These are phyloP conservation scores for Megaleporinus macrocephalus DNA, from an alignment of 2,113 vertebrate genomes.

Conservation along the genomic window DNA sequence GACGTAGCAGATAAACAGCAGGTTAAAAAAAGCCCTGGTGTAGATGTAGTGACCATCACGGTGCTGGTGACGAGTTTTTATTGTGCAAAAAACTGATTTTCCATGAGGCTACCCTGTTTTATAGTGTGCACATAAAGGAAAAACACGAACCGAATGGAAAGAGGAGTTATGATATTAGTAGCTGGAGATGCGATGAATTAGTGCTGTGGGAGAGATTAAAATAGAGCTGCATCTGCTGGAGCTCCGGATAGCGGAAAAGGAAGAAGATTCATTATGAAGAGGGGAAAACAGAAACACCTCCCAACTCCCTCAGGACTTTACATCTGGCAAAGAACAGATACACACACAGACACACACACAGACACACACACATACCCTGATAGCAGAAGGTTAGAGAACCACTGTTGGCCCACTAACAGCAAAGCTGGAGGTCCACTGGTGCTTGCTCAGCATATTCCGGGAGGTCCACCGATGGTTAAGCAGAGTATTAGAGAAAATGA, in stretches of 20 bases:
- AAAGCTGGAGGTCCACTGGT: too few relatives aligned
- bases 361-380: too few relatives aligned
- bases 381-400: too few relatives aligned
- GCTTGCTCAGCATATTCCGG: too few relatives aligned
- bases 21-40: too few relatives aligned
- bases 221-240: constrained; percentile 21
- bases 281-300: constrained; percentile 33
- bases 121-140: not conserved
- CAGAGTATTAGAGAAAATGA: too few relatives aligned
- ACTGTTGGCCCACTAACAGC: too few relatives aligned
- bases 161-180: not conserved
- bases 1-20: too few relatives aligned
- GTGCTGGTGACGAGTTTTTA: not conserved
- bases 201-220: constrained; percentile 11
- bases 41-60: not conserved
- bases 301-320: constrained; percentile 4
- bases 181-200: constrained; percentile 19
- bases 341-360: too few relatives aligned
- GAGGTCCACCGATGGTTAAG: too few relatives aligned
- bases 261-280: constrained; percentile 6
- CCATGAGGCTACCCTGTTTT: not conserved
- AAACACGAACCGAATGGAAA: constrained; percentile 20
- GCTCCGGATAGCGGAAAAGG: constrained; percentile 26
- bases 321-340: not conserved
- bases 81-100: constrained; percentile 8